Evolutionary conservation across 37 sponge, comb jelly and placozoan species (phyloP), one percentile per base, ranked within the genome.

Genomic region (Spongilla lacustris): DNA sequence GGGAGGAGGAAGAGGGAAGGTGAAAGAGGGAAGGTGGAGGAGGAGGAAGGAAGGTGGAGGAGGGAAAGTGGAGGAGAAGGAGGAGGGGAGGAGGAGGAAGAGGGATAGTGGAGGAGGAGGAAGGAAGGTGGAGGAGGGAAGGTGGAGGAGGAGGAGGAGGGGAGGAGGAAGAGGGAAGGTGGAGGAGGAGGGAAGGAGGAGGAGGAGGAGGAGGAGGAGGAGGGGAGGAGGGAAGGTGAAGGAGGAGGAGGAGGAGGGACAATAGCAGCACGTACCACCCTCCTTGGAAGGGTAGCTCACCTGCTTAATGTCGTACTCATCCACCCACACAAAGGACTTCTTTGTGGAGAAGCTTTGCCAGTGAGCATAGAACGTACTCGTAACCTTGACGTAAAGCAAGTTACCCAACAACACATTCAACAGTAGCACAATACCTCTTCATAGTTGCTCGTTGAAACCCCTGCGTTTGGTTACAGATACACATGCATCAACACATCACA

Each of bases 301-400:
- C 84, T 94, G 89, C 35, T 84, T 81, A 33, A 88, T 67, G 49
- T 96, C 99, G 78, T 93, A 89, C 81, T 82, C 85, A 66, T 98
- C 97, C 23, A 87, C 86, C 99, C 99, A 98, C 29, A 87, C 89
- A 81, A 84, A 98, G 0, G 94, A 88, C 74, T 86, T 93, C 50
- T 76, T 66, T 24, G 97, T 96, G 19, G 84, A 87, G 72, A 94
- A 98, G 78, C 99, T 98, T 78, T 94, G 95, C 99, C 99, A 98
- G 88, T 91, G 91, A 23, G 86, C 94, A 74, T 98, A 98, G 86
- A 98, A 98, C 0, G 33, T 19, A 68, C 88, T 91, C 4, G 95
- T 95, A 25, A 87, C 71, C 76, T 86, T 32, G n/a, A 71, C 24
- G n/a, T n/a, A n/a, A n/a, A n/a, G n/a, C n/a, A n/a, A n/a, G n/a